Evolutionary conservation across 2,888 invertebrate species (phyloP).

Genomic region (Tachina grossa): DNA sequence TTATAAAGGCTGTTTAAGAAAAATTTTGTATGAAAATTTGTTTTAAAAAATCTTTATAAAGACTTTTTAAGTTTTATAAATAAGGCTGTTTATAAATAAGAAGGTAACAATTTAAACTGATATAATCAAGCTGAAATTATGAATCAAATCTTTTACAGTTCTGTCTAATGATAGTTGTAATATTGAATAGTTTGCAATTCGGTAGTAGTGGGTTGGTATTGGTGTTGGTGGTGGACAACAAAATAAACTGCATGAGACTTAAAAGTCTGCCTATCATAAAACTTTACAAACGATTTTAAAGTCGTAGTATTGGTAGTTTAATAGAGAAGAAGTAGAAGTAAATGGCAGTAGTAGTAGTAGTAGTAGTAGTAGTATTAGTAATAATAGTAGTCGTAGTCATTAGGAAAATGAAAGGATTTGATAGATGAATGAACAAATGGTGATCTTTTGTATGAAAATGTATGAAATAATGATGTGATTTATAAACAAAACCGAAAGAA

Average conservation of each 20-base stretch:
- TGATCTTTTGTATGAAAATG: constrained; percentile 71
- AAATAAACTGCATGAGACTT: constrained; percentile 49
- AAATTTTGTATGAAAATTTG: too few relatives aligned
- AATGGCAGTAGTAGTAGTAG: constrained; percentile 18
- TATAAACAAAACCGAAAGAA: constrained; percentile 65
- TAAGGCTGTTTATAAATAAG: too few relatives aligned
- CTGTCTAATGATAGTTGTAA: constrained; percentile 29
- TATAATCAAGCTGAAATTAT: background rate
- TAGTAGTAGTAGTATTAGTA: constrained; percentile 15
- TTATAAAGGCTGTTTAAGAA: too few relatives aligned
- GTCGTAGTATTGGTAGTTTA: constrained; percentile 31
- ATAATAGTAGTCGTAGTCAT: constrained; percentile 65
- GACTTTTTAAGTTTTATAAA: too few relatives aligned
- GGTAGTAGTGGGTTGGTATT: constrained; percentile 61
- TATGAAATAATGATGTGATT: constrained; percentile 72
- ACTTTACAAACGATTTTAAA: constrained; percentile 13
- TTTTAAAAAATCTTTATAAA: too few relatives aligned
- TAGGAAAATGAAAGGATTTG: constrained; percentile 72
- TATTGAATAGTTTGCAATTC: constrained; percentile 40
- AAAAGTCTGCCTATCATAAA: constrained; percentile 32
- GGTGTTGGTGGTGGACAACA: constrained; percentile 64
- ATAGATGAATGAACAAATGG: constrained; percentile 72
- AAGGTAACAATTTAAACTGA: background rate
- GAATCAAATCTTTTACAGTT: constrained; percentile 11
- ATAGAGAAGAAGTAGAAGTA: background rate